phyloP scores from a whole-genome alignment of 2,888 invertebrate genomes.

The Drosophila longiperda region DNA sequence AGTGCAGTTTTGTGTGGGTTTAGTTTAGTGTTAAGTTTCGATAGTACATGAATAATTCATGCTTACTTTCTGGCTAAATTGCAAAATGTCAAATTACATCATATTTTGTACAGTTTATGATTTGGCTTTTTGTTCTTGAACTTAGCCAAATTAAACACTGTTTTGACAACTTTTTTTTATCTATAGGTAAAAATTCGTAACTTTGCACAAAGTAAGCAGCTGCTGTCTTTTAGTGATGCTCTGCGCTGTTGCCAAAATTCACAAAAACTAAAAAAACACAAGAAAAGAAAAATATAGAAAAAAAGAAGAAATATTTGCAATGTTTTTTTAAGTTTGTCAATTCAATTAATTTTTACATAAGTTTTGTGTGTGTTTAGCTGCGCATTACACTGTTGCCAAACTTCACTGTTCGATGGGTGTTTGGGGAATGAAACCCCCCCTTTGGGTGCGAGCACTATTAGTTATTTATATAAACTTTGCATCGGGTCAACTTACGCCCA shows the following conservation, averaged over 20 bases:
- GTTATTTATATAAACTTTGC: conserved; percentile 67
- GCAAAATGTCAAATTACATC: not conserved
- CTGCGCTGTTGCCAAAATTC: conserved; percentile 12
- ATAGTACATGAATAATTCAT: not conserved
- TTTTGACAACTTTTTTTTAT: conserved; percentile 2
- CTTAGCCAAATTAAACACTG: conserved; percentile 4
- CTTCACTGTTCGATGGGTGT: conserved; percentile 29
- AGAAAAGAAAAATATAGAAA: not conserved
- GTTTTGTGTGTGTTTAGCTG: conserved; percentile 6
- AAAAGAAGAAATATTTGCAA: not conserved
- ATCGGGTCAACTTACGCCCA: conserved; percentile 26
- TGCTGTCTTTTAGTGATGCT: not conserved
- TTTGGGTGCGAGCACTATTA: conserved; percentile 53
- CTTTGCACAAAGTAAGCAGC: conserved; percentile 3
- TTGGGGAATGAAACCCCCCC: conserved; percentile 32
- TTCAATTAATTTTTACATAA: not conserved
- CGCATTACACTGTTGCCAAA: conserved; percentile 23
- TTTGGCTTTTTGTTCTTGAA: conserved; percentile 4
- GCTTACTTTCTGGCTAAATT: not conserved
- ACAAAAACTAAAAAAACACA: not conserved
- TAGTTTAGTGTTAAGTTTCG: not conserved
- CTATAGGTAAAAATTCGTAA: not conserved
- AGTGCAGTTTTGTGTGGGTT: not conserved
- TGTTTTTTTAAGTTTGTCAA: not conserved
- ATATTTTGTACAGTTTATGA: conserved; percentile 4